phyloP scores from a whole-genome alignment of 2,113 vertebrate species.

The Mungos mungo region DNA sequence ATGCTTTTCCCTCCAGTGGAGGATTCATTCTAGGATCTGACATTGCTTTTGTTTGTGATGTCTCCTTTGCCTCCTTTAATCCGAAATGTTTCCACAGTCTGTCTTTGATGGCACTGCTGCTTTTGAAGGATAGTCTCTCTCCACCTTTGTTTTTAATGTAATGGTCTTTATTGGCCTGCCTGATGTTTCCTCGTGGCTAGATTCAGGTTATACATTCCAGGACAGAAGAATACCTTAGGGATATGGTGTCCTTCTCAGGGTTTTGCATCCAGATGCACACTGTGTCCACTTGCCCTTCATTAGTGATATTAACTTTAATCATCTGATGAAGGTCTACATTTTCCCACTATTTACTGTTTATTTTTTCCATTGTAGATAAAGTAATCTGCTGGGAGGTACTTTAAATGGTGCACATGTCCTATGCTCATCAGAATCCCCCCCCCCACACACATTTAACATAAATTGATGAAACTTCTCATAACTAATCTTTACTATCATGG shows the following conservation, averaged over 20 bases:
- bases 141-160: not conserved
- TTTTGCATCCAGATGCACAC: not conserved
- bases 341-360: not conserved
- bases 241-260: not conserved
- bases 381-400: not conserved
- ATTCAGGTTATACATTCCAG: not conserved
- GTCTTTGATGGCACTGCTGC: not conserved
- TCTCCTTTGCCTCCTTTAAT: not conserved
- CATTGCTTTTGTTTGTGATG: not conserved
- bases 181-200: not conserved
- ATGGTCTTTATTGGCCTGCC: not conserved
- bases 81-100: not conserved
- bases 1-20: not conserved
- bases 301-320: not conserved
- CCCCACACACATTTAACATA: not conserved
- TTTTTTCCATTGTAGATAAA: not conserved
- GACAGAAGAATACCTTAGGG: not conserved
- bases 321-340: not conserved
- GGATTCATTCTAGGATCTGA: not conserved
- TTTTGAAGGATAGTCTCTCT: not conserved
- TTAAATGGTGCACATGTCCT: not conserved
- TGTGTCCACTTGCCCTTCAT: not conserved
- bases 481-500: not conserved
- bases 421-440: not conserved
- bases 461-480: not conserved